Percentiles rank a stretch among this genome's conserved stretches.
phyloP scores from a whole-genome alignment of 1,140 invertebrate genomes.

The Steinernema feltiae region DNA sequence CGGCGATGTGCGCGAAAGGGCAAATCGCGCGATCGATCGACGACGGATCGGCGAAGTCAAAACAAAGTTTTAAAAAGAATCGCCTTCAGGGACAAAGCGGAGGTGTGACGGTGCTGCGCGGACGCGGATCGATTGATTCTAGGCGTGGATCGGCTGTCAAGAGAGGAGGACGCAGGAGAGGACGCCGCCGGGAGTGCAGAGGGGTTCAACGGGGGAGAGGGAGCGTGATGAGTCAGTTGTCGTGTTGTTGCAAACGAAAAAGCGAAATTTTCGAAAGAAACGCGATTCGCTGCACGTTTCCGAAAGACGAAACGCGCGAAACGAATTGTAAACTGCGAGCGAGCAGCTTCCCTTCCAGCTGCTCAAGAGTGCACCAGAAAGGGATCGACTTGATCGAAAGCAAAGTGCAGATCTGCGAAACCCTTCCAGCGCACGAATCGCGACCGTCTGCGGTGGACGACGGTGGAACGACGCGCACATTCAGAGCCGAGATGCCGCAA shows the following conservation, averaged over 20 bases:
- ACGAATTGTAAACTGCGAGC: background rate
- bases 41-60: background rate
- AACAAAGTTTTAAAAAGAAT: background rate
- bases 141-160: background rate
- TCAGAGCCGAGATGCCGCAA: background rate
- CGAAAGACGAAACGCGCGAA: background rate
- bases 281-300: background rate
- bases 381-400: too few species aligned
- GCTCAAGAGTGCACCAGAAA: background rate
- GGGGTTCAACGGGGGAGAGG: background rate
- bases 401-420: too few species aligned
- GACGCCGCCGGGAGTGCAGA: background rate
- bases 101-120: too few species aligned
- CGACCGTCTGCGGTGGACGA: too few species aligned
- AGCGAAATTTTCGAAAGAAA: background rate
- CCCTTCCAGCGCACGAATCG: too few species aligned
- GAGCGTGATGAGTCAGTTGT: conserved; percentile 3
- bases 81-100: too few species aligned
- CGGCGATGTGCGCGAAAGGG: background rate
- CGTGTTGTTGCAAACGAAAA: background rate
- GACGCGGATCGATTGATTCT: background rate
- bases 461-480: too few species aligned
- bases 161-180: background rate
- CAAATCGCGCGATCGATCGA: background rate
- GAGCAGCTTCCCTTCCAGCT: background rate